Base-by-base conservation (phyloP, 2,113 vertebrate genomes). In the Catharus bicknelli region DNA sequence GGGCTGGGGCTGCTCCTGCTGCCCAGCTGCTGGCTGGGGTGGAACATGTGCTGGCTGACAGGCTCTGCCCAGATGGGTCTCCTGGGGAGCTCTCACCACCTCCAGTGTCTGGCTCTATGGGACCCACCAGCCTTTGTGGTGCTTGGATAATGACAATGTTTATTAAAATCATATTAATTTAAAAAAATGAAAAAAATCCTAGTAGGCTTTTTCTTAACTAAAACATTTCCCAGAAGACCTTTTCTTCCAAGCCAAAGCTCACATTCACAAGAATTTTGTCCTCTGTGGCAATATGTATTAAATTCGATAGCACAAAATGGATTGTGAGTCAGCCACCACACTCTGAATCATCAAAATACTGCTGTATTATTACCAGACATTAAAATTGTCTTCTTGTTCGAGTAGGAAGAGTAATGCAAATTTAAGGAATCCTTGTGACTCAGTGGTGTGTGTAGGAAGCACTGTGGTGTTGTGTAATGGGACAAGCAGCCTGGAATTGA, bases 401-500 rank as follows among this genome's bases (percentile, higher is more conserved):
- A 81, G 61, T 36, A 36, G 83, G 79, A 94, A 78, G 61, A 59
- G 51, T 36, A 91, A 70, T 40, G 16, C 64, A 75, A 38, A n/a
- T 83, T 83, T 77, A 88, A 93, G 83, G 45, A 76, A 77, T 75
- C 30, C 54, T 62, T 1, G 1, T 88, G 86, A 59, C 51, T 83
- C 43, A 40, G 22, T 47, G 76, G 36, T 20, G 36, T 74, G 88
- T 86, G 68, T 81, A 94, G 86, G 80, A 94, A 94, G 64, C n/a
- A 58, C 43, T 1, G 1, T 34, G 79, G 63, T 9, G 11, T 68
- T 77, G 50, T 91, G 51, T 80, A 88, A 90, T 2, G 19, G 57
- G 88, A 88, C 40, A n/a, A 91, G n/a, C 64, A 92, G 86, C 59
- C 86, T 78, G 68, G 83, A 93, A 94, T 77, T 12, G 3, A 81